Base-by-base conservation (phyloP, 1,140 invertebrate genomes). In the Drosophila kohkoa region DNA sequence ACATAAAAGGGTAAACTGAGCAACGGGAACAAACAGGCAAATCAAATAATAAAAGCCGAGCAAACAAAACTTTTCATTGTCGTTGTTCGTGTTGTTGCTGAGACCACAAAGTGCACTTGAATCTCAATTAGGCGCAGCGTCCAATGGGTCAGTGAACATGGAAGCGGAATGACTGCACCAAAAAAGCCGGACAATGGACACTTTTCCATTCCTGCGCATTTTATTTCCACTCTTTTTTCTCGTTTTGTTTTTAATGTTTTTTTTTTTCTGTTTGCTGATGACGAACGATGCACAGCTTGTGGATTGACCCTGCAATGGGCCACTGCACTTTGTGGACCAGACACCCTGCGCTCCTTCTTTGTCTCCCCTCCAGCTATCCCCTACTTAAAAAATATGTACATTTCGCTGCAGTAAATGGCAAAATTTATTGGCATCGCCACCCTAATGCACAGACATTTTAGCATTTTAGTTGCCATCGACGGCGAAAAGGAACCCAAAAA, bases 121-220 rank as follows among this genome's bases (percentile, higher is more conserved):
- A 75, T 89, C 73, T 88, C 80, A 87, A 87, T 89, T 88, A 79
- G 82, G 67, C 80, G 54, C 76, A 74, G 63, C 78, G 57, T 63
- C 67, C 73, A 73, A 72, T 80, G 81, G 81, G 78, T 77, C 73
- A 77, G 7, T 38, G 46, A 64, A 60, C 63, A 64, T 66, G 48
- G 15, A 16, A 46, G 7, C 15, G 35, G 13, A 41, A 16, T 25
- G 58, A 30, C 60, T 64, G 72, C 45, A 20, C 13, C 57, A 32
- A 7, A 25, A 25, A 25, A 75, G 67, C 60, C 62, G 74, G 57
- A 72, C 55, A 77, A 52, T 82, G 76, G 65, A 59, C 62, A 43
- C 38, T 60, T 70, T 48, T 28, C n/a, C 62, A 32, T 68, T 64
- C 41, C 52, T 46, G 51, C 38, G 1, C 15, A 38, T 10, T 15